Base-by-base conservation (phyloP, 2,113 vertebrate species). In the Etheostoma cragini region DNA sequence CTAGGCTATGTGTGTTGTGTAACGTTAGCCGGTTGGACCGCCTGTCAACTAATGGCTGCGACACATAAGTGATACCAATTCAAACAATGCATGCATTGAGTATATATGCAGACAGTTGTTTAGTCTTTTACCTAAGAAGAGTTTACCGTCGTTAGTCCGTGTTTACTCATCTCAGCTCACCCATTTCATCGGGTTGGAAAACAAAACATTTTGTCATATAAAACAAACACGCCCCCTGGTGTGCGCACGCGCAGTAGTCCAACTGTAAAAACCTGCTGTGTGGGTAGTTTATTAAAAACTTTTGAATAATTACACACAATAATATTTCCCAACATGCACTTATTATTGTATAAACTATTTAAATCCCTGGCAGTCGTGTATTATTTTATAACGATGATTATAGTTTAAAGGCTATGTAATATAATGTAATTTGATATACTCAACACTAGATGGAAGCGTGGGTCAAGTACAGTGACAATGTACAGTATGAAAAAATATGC, bases 361-460 rank as follows among this genome's bases (percentile, higher is more conserved):
- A n/a, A 16, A 16, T 21, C 0, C 3, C 11, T 49, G 15, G 14
- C 8, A 5, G 13, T 60, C 15, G 35, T 60, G 14, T 35, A 11
- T 19, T 69, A 14, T 65, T 21, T 30, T 33, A 4, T 26, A 6
- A 19, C 33, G 12, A 16, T n/a, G 4, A 8, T 35, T 10, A n/a
- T 16, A 53, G 38, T 64, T 46, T 7, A 45, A 49, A 53, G 10
- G 57, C 5, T 22, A n/a, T n/a, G 26, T 26, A 3, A 15, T 3
- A 2, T 17, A 15, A 16, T 81, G 91, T 68, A 87, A 67, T 82
- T 76, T 2, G 2, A 66, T 6, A 3, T 11, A 24, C 1, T 67
- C 0, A 71, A 64, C 92, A 70, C 88, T 85, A 91, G 92, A 90
- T 87, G 86, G 81, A 30, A 66, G 72, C 30, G 53, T 87, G 47